These are phyloP conservation scores for Meriones unguiculatus DNA, from an alignment of 2,113 vertebrate species.

Conservation along the genomic window DNA sequence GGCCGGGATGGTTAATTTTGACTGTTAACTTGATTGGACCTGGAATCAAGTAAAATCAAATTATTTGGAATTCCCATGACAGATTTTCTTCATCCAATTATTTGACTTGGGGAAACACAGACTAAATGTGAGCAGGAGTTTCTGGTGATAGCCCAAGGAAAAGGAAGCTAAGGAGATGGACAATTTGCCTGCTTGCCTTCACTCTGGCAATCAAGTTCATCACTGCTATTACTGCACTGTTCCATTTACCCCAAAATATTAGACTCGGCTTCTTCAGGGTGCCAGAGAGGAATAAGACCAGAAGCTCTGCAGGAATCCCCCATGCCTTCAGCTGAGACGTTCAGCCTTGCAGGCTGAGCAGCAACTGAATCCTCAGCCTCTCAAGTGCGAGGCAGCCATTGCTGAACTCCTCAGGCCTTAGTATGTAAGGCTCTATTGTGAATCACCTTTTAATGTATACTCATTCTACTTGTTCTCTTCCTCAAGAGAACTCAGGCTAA, in stretches of 20 bases:
- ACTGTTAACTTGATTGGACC: too few species aligned
- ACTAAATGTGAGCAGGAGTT: not conserved
- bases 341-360: too few species aligned
- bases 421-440: not conserved
- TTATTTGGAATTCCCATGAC: not conserved
- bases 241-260: not conserved
- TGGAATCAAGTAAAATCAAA: too few species aligned
- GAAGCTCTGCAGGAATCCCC: not conserved
- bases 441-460: not conserved
- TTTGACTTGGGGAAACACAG: not conserved
- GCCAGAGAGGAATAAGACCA: not conserved
- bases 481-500: not conserved
- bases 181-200: not conserved
- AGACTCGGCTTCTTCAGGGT: not conserved
- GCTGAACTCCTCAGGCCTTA: not conserved
- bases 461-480: too few species aligned
- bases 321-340: too few species aligned
- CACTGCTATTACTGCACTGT: not conserved
- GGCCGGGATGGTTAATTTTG: not conserved
- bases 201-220: not conserved
- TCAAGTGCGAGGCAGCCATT: not conserved
- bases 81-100: not conserved
- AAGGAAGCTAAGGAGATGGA: fast-evolving
- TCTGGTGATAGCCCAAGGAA: not conserved
- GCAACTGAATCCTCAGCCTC: not conserved